Base-by-base conservation (phyloP, 2,797 vertebrate genomes). In the Arrhamphus sclerolepis region DNA sequence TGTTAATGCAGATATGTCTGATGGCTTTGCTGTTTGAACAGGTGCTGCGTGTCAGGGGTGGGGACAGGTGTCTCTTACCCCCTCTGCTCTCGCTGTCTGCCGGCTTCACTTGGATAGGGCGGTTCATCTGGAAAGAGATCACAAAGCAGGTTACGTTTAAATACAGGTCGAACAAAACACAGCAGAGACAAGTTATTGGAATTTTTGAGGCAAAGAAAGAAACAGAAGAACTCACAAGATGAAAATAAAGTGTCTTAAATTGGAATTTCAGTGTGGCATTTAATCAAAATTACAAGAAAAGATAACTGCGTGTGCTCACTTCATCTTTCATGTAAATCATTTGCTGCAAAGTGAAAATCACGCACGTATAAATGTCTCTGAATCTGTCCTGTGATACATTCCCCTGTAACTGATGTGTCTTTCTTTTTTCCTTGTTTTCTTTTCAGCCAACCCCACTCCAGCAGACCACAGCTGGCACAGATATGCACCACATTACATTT, bases 11-110 rank as follows among this genome's bases (percentile, higher is more conserved):
- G 31, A 21, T 10, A 5, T 54, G 47, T 66, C 31, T 31, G 26
- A 28, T 19, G 3, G 46, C 54, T 28, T 16, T 11, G 1, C 42
- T 81, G 76, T 87, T 80, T 85, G 79, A 70, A 74, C 72, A 82
- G 80, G 72, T 78, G 75, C 39, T 46, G 64, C 54, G 71, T 56
- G 62, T 71, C 50, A 18, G 50, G 43, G 43, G 40, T 62, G 39
- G 34, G 68, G 66, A 57, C 72, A 67, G 73, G 76, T 75, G 65
- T 72, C 66, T 81, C 82, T 94, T 97, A 99, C 97, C 97, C 95
- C 97, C 97, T 89, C 97, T 95, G 83, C 96, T 98, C 86, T 99
- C 97, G 34, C 97, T 99, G 94, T 99, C 97, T 0, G 97, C 97
- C 0, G 97, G 97, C 63, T 99, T 99, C 94, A 99, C 97, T 89